These are phyloP conservation scores for Callaeas wilsoni DNA, from an alignment of 2,113 vertebrate species.

Conservation along the genomic window DNA sequence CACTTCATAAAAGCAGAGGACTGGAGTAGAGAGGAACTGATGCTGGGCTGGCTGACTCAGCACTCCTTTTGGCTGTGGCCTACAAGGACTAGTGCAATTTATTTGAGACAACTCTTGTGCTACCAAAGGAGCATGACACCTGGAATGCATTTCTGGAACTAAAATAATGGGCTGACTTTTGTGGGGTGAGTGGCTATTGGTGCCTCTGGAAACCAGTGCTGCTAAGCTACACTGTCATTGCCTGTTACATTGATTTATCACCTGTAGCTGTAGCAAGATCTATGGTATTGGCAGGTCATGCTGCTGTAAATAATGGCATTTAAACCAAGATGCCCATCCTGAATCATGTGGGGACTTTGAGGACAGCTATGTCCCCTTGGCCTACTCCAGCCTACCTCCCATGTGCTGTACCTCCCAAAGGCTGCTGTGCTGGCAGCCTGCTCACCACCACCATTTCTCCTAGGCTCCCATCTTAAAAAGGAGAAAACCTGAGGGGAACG, in stretches of 20 bases:
- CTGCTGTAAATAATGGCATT: neutral
- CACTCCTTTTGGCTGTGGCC: neutral
- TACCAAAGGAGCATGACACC: neutral
- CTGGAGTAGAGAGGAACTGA: neutral
- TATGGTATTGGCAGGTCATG: neutral
- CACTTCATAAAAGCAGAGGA: neutral
- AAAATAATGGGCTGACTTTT: neutral
- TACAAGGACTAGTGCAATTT: neutral
- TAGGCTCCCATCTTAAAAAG: neutral
- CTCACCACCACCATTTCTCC: neutral
- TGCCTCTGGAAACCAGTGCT: neutral
- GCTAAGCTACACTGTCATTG: neutral
- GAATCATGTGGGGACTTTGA: neutral
- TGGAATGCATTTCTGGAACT: neutral
- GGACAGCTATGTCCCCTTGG: neutral
- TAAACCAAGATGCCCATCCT: neutral
- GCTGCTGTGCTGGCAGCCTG: neutral
- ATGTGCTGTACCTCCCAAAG: neutral
- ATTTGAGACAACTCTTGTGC: neutral
- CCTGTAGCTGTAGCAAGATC: neutral
- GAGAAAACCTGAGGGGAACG: fast-evolving
- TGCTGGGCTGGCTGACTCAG: neutral
- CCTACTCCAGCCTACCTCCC: neutral
- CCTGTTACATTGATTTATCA: fast-evolving
- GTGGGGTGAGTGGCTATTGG: neutral